A percentile compares a stretch with the other conserved stretches of the same genome.
phyloP scores from a whole-genome alignment of 2,888 invertebrate species.

The Sarcophaga caerulescens region DNA sequence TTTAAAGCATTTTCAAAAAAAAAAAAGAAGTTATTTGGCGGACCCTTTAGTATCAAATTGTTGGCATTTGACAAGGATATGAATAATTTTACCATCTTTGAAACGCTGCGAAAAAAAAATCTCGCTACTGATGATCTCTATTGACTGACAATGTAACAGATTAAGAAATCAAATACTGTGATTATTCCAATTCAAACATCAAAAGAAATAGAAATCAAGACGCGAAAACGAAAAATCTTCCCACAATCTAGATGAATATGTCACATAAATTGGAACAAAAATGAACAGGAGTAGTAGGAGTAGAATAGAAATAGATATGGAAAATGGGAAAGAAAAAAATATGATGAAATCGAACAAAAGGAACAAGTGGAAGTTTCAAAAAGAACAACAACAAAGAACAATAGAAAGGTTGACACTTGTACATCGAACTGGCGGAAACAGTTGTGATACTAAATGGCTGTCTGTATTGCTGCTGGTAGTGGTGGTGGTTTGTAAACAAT shows the following conservation, averaged over 20 bases:
- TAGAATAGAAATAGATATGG: conserved; percentile 40
- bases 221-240: conserved; percentile 36
- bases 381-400: conserved; percentile 3
- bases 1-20: no score
- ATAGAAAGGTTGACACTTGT: conserved; percentile 60
- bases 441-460: conserved; percentile 12
- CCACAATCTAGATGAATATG: conserved; percentile 49
- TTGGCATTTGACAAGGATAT: no score
- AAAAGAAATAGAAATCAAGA: conserved; percentile 30
- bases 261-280: conserved; percentile 32
- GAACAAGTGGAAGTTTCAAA: conserved; percentile 51
- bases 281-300: no score
- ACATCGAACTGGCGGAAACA: conserved; percentile 22
- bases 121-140: conserved; percentile 1
- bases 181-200: conserved; percentile 46
- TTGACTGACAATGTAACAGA: conserved; percentile 24
- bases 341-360: conserved; percentile 42
- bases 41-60: no score
- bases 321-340: conserved; percentile 37
- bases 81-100: no score
- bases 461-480: neutral
- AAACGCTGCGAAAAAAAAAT: neutral
- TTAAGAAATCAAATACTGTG: conserved; percentile 52
- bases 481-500: conserved; percentile 49
- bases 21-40: no score